phyloP scores from a whole-genome alignment of 1,140 invertebrate genomes.

The Sinella curviseta region DNA sequence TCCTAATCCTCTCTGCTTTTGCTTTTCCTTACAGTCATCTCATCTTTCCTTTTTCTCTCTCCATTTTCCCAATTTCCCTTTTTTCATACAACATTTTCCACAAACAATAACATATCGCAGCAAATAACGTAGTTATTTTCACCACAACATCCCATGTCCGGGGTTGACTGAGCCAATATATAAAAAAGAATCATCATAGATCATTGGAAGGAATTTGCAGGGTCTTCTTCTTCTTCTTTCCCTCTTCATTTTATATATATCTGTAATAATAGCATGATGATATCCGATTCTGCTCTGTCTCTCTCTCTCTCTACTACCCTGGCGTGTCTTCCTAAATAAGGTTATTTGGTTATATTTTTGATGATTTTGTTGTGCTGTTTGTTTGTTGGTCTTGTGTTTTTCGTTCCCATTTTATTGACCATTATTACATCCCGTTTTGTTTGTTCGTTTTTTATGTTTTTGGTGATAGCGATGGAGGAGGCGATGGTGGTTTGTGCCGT shows the following conservation, averaged over 20 bases:
- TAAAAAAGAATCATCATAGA: neutral
- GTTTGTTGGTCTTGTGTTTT: neutral
- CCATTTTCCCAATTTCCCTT: neutral
- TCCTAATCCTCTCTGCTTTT: neutral
- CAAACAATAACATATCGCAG: too few species aligned
- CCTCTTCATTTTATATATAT: neutral
- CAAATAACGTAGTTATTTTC: too few species aligned
- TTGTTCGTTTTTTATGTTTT: too few species aligned
- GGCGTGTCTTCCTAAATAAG: neutral
- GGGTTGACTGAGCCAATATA: too few species aligned
- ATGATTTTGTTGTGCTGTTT: neutral
- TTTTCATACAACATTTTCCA: neutral
- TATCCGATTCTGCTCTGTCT: neutral
- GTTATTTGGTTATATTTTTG: neutral
- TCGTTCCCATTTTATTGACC: neutral
- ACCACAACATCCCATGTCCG: neutral
- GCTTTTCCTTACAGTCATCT: neutral
- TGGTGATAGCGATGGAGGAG: too few species aligned
- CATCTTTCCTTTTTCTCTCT: neutral
- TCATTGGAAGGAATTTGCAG: neutral
- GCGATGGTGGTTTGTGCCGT: too few species aligned
- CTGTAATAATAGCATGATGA: too few species aligned
- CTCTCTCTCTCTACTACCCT: neutral
- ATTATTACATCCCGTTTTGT: neutral
- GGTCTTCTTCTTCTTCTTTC: neutral